Evolutionary conservation across 2,797 vertebrate species (phyloP), one percentile per base, ranked within the genome.

Genomic region (Octomys mimax): DNA sequence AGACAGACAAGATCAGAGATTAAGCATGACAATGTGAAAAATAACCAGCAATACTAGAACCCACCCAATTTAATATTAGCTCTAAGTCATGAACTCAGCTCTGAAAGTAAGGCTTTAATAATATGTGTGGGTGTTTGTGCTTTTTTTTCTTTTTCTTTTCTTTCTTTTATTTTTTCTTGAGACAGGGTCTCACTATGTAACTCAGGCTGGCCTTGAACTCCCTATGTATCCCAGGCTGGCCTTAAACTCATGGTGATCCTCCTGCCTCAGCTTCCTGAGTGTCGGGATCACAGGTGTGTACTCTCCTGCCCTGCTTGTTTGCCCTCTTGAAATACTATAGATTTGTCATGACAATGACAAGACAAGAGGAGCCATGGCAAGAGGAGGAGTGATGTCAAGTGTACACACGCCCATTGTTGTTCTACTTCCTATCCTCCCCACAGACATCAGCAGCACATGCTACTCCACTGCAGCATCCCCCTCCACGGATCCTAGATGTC

Each of bases 291-390:
- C 31, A 66, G 9, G 31, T 31, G 33, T 66, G 64, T 2, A 13
- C 64, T 14, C n/a, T 28, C 31, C 7, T n/a, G 64, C 14, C 14
- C 14, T 13, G 31, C 64, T 66, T 33, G 77, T 57, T 68, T 83
- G 42, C 68, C 21, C 36, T 95, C 92, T 77, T 61, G 82, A n/a
- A 78, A 26, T 22, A 52, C 70, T 83, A 33, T 61, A 78, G 26
- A 70, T 81, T 46, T 68, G 28, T 83, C 36, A 46, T 22, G 46
- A 42, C 10, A 11, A 31, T 33, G 18, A 57, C n/a, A 84, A 80
- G 42, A 42, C 42, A 18, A 36, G 33, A 77, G 42, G 26, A 24
- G 28, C 6, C 13, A n/a, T 71, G 11, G 46, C n/a, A 68, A 52
- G 18, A 33, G 31, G 64, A 68, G 31, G 31, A 12, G 19, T 5